phyloP scores from a whole-genome alignment of 2,113 vertebrate genomes.

The Pycnonotus jocosus region DNA sequence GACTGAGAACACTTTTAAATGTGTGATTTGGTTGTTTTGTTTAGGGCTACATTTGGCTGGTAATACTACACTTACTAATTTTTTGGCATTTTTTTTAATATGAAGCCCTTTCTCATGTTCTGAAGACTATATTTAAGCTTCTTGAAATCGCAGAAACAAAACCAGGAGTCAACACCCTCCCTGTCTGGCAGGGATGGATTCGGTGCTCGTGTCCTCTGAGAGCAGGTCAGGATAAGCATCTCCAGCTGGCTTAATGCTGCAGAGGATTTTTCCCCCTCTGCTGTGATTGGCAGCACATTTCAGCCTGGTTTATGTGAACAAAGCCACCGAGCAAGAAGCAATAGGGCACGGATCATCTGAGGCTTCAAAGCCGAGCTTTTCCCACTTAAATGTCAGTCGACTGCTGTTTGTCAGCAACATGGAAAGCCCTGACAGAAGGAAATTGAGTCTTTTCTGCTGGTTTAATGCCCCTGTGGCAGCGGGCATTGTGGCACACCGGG shows the following conservation, averaged over 20 bases:
- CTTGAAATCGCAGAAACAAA: background rate
- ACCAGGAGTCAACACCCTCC: background rate
- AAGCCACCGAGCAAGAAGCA: conserved; percentile 25
- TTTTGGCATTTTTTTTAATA: background rate
- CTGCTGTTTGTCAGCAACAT: conserved; percentile 34
- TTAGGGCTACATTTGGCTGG: background rate
- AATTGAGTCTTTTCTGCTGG: conserved; percentile 47
- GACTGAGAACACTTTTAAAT: background rate
- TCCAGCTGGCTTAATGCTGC: conserved; percentile 10
- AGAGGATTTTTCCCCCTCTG: conserved; percentile 10
- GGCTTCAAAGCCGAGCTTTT: conserved; percentile 53
- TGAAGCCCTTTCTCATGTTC: background rate
- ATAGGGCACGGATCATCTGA: conserved; percentile 17
- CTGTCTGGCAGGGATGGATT: background rate
- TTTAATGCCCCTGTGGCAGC: background rate
- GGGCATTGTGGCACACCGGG: background rate
- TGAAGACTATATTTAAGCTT: background rate
- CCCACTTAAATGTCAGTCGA: conserved; percentile 45
- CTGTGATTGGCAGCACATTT: conserved; percentile 40
- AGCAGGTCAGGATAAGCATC: conserved; percentile 14
- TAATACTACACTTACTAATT: background rate
- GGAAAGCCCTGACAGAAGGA: conserved; percentile 45
- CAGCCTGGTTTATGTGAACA: conserved; percentile 39
- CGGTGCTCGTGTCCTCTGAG: background rate
- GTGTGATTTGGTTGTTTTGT: fast-evolving